These are phyloP conservation scores for Mycetomoellerius zeteki DNA, from an alignment of 1,140 invertebrate genomes.

Conservation along the genomic window DNA sequence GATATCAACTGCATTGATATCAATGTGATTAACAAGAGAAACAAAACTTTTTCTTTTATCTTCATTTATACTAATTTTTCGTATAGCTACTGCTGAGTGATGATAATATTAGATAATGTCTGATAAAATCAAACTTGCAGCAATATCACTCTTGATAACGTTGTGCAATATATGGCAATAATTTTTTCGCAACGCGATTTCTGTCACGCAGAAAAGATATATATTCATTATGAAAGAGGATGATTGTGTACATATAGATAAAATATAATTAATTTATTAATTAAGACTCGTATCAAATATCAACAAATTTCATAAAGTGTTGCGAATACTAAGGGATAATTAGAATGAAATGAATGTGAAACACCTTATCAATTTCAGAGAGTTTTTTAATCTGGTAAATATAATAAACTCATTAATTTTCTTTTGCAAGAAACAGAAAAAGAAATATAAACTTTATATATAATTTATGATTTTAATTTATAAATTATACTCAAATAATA, in stretches of 20 bases:
- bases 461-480: background rate
- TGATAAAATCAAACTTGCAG: slow-evolving; percentile 27
- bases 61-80: slow-evolving; percentile 1
- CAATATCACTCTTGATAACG: background rate
- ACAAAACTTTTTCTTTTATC: slow-evolving; percentile 2
- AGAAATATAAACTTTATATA: background rate
- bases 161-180: background rate
- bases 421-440: background rate
- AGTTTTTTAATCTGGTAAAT: background rate
- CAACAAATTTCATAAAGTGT: slow-evolving; percentile 37
- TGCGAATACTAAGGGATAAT: background rate
- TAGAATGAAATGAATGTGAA: slow-evolving; percentile 19
- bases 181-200: slow-evolving; percentile 18
- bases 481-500: background rate
- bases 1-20: background rate
- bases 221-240: background rate
- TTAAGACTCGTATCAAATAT: slow-evolving; percentile 25
- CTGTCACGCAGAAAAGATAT: slow-evolving; percentile 18
- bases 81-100: background rate
- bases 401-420: background rate
- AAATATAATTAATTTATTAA: slow-evolving; percentile 54
- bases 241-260: slow-evolving; percentile 39
- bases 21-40: slow-evolving; percentile 25
- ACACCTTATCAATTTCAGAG: background rate
- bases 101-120: background rate